Evolutionary conservation across 2,888 invertebrate genomes (phyloP), one percentile per base, ranked within the genome.

Genomic region (Aphidius colemani): DNA sequence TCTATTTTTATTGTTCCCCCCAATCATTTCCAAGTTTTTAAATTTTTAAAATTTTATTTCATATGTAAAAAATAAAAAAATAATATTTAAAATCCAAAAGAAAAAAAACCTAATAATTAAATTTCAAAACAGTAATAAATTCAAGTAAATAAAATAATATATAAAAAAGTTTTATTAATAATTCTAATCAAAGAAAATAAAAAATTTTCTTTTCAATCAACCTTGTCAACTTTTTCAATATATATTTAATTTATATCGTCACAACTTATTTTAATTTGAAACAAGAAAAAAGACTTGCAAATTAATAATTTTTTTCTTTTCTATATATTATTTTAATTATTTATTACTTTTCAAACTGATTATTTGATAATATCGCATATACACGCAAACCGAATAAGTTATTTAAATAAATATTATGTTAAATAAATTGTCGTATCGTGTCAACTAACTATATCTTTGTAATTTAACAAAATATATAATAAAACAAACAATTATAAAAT

Each of bases 1-100:
- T 13, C 4, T 50, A 50, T 50, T 50, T 50, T 50, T 8, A 30
- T 30, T 30, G 30, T 73, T 74, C 73, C 72, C 70, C 74, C 76
- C 43, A 18, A 39, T 51, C n/a, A 44, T 39, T 40, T 30, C 40
- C 44, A 43, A 55, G 30, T 56, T 46, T 13, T 48, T 11, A 10
- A 10, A 49, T n/a, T n/a, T n/a, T n/a, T n/a, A n/a, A n/a, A n/a
- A 49, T 49, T 48, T 50, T 6, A 46, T 39, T 6, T 53, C 48
- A 39, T 30, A 11, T 9, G n/a, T 50, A 50, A 50, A 50, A 8
- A 50, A 13, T 9, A 30, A 30, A 30, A 30, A 30, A 30, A 30
- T 18, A 2, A 18, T 9, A 50, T 50, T 11, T 13, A 10, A 50
- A 13, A 13, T 50, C n/a, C n/a, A 13, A 18, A 18, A 2, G 13